These are phyloP conservation scores for Autographa pulchrina DNA, from an alignment of 2,888 invertebrate genomes.

Conservation along the genomic window DNA sequence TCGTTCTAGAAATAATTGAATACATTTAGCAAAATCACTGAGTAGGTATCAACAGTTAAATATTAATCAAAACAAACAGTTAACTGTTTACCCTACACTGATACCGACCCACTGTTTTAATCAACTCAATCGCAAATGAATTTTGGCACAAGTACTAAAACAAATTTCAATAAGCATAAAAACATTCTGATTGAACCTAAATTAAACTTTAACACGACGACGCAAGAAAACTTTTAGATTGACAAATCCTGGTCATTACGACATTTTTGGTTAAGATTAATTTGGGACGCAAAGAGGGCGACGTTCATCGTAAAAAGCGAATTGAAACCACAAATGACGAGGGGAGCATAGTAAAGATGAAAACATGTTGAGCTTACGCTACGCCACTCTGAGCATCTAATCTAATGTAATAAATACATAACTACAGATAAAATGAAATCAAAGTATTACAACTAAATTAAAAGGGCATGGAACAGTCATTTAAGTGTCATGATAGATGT, in stretches of 20 bases:
- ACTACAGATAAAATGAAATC: not conserved
- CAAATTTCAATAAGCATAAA: slow-evolving; percentile 25
- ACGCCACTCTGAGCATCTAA: slow-evolving; percentile 11
- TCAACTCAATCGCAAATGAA: slow-evolving; percentile 52
- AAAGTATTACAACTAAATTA: too few species aligned
- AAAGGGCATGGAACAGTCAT: too few species aligned
- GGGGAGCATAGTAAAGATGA: slow-evolving; percentile 67
- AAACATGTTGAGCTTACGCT: slow-evolving; percentile 45
- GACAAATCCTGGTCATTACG: slow-evolving; percentile 64
- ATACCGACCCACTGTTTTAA: slow-evolving; percentile 55
- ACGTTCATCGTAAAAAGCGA: slow-evolving; percentile 84
- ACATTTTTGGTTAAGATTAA: slow-evolving; percentile 73
- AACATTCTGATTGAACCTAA: slow-evolving; percentile 30
- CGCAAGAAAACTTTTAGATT: slow-evolving; percentile 44
- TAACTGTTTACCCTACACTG: slow-evolving; percentile 39
- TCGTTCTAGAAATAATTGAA: too few species aligned
- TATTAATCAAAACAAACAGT: slow-evolving; percentile 51
- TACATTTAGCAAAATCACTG: too few species aligned
- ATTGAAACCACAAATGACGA: slow-evolving; percentile 89
- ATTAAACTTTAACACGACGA: slow-evolving; percentile 40
- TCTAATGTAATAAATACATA: not conserved
- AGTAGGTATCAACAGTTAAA: slow-evolving; percentile 27
- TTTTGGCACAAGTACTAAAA: slow-evolving; percentile 49
- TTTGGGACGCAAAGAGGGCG: slow-evolving; percentile 81
- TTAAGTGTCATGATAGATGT: too few species aligned